Percentiles rank a stretch among this genome's conserved stretches.
Conservation (phyloP, 2,113 vertebrate species). For the Daubentonia madagascariensis region DNA sequence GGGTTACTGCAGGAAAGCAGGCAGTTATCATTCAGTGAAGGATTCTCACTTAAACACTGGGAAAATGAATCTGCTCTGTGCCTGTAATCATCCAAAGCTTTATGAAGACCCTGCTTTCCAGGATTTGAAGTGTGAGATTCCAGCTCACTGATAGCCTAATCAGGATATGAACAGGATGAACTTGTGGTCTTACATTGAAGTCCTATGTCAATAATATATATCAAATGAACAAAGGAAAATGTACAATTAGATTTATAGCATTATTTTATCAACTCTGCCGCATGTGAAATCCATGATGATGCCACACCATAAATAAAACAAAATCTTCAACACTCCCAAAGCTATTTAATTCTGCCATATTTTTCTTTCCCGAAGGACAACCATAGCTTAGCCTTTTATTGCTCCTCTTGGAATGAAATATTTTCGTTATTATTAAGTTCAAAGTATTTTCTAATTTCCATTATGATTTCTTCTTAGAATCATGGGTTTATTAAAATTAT, state of each 20-base stretch:
- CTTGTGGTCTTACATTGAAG: not conserved
- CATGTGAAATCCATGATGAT: not conserved
- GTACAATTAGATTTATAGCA: not conserved
- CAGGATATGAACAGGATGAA: not conserved
- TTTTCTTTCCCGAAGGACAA: not conserved
- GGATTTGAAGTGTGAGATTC: not conserved
- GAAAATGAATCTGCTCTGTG: not conserved
- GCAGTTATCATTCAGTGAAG: not conserved
- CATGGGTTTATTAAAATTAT: not conserved
- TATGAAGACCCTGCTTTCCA: not conserved
- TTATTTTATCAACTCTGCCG: not conserved
- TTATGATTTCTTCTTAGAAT: not conserved
- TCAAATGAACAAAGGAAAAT: not conserved
- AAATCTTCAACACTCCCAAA: not conserved
- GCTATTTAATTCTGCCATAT: not conserved
- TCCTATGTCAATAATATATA: not conserved
- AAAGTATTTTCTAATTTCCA: not conserved
- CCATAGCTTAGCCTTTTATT: not conserved
- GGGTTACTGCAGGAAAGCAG: not conserved
- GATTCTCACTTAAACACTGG: not conserved
- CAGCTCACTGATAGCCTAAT: not conserved
- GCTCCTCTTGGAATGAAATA: not conserved
- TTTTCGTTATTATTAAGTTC: not conserved
- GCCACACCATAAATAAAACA: not conserved
- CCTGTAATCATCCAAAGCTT: not conserved